Conservation (phyloP, 2,797 vertebrate species). For the Rhinichthys osculus region DNA sequence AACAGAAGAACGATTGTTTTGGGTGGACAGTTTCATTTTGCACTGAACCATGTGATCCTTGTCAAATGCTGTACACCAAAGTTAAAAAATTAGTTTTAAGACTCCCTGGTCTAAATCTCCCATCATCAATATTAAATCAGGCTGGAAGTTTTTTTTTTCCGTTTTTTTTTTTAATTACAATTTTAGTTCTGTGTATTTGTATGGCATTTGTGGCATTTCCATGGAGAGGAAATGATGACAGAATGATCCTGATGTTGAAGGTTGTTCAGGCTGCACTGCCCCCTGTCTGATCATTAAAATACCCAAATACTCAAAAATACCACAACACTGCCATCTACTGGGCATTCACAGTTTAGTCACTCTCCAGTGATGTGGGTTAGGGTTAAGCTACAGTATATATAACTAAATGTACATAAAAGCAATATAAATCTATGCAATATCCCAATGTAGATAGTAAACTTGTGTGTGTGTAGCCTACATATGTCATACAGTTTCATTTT, state of each 20-base stretch:
- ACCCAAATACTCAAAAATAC: not conserved
- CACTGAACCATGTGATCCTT: not conserved
- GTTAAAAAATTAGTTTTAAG: not conserved
- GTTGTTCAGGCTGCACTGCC: constrained; percentile 12
- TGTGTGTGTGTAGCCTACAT: too few species aligned
- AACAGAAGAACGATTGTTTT: constrained; percentile 43
- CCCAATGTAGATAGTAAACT: too few species aligned
- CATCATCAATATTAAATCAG: not conserved
- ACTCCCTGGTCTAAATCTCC: not conserved
- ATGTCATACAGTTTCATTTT: too few species aligned
- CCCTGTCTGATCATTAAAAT: not conserved
- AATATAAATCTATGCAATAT: not conserved
- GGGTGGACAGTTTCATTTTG: not conserved
- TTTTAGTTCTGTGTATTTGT: not conserved
- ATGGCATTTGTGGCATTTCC: not conserved
- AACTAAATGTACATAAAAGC: not conserved
- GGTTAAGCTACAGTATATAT: not conserved
- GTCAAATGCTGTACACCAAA: not conserved
- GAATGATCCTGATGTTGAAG: not conserved
- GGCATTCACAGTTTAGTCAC: not conserved
- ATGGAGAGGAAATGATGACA: not conserved
- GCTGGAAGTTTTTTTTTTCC: accelerated
- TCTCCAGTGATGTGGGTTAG: not conserved
- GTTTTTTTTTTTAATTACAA: not conserved
- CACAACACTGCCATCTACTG: constrained; percentile 9